A percentile compares a stretch with the other conserved stretches of the same genome.
Conservation (phyloP, 2,888 invertebrate species). For the Celastrina argiolus region DNA sequence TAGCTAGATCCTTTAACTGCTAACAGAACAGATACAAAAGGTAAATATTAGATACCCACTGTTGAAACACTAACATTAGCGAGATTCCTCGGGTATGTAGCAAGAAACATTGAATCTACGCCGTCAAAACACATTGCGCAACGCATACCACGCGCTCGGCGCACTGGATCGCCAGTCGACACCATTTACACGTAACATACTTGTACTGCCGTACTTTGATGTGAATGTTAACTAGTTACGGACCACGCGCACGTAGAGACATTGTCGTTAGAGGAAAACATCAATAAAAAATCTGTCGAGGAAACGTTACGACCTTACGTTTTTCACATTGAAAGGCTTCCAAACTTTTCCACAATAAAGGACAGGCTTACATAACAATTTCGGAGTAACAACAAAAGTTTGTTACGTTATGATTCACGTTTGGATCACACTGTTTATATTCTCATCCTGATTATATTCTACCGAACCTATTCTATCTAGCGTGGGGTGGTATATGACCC, state of each 20-base stretch:
- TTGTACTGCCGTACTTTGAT: constrained; percentile 11
- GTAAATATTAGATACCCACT: background rate
- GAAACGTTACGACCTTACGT: constrained; percentile 5
- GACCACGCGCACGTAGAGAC: background rate
- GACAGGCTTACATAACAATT: background rate
- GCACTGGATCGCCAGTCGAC: constrained; percentile 17
- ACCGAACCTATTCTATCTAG: too few relatives aligned
- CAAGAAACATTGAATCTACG: constrained; percentile 40
- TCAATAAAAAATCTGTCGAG: background rate
- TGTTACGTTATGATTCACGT: background rate
- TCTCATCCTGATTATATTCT: background rate
- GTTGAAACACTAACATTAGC: constrained; percentile 26
- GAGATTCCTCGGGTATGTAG: constrained; percentile 38
- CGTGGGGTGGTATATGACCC: too few relatives aligned
- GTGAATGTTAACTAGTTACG: constrained; percentile 11
- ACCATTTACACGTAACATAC: constrained; percentile 16
- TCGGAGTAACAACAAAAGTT: background rate
- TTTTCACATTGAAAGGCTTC: background rate
- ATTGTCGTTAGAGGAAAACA: constrained; percentile 1
- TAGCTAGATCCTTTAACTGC: background rate
- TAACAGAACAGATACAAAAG: background rate
- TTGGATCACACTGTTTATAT: background rate
- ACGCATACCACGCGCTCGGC: constrained; percentile 53
- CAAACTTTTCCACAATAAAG: constrained; percentile 1
- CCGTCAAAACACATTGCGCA: constrained; percentile 42